Base-by-base conservation (phyloP, 2,888 invertebrate genomes). In the Cerastoderma edule region DNA sequence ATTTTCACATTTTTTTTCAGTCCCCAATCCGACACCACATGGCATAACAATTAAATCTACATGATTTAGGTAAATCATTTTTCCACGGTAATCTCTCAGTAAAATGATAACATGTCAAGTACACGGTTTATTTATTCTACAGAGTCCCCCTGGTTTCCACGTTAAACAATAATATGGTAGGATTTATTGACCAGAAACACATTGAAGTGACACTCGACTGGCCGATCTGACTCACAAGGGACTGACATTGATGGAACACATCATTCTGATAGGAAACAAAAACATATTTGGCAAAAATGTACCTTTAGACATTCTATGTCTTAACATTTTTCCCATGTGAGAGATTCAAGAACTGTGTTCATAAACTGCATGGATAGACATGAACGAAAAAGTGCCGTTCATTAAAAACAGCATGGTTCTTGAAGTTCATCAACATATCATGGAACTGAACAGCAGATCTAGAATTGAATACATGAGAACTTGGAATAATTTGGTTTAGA, bases 11-110 rank as follows among this genome's bases (percentile, higher is more conserved):
- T 72, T 69, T 74, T 78, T 28, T 66, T 27, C 67, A 70, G 57
- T 28, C 57, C 44, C 16, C 24, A 60, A 56, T 65, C 64, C 71
- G 75, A 73, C 75, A 75, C 56, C 27, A 50, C 64, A 53, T 73
- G 72, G 72, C 75, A 79, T 72, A 53, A 76, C 76, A 71, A 80
- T 80, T 77, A 76, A 76, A 80, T 80, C 76, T 80, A 77, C 64
- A 60, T 76, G 78, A 74, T 73, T 76, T 80, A 80, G 75, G 75
- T 75, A 70, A 75, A 72, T 70, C 60, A 67, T 63, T 75, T n/a
- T 68, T 53, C 48, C 30, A 22, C 67, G 6, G 46, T 54, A 63
- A 69, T 67, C 60, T 67, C 57, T 27, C 27, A 30, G 57, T 60
- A 63, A 69, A 79, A 75, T 79, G 79, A 72, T 75, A 72, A 56